Percentiles rank a stretch among this genome's conserved stretches.
Evolutionary conservation across 2,797 vertebrate genomes (phyloP).

Genomic region (Gallinago stenura): DNA sequence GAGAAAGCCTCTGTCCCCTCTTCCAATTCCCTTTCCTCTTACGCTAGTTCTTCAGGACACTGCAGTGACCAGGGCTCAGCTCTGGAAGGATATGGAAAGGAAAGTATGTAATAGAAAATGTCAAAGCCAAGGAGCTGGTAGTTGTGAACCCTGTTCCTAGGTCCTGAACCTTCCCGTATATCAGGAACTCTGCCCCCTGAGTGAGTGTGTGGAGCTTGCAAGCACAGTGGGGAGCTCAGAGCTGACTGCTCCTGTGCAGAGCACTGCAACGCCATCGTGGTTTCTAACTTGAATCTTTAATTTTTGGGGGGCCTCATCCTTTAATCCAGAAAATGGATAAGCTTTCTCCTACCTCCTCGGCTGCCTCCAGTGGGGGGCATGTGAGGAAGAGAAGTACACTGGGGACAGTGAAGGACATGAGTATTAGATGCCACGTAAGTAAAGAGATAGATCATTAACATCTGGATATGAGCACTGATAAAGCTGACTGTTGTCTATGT

Average conservation of each 20-base stretch:
- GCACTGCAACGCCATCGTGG: not conserved
- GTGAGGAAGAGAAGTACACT: not conserved
- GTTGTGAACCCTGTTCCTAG: not conserved
- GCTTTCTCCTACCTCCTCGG: not conserved
- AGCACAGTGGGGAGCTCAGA: not conserved
- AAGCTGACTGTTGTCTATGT: conserved; percentile 34
- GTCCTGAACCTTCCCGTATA: not conserved
- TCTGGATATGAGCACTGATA: conserved; percentile 11
- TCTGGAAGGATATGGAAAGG: not conserved
- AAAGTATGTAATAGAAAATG: not conserved
- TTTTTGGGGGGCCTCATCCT: not conserved
- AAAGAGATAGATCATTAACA: conserved; percentile 33
- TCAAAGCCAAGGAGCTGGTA: not conserved
- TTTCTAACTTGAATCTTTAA: not conserved
- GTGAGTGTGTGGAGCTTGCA: not conserved
- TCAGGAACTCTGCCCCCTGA: not conserved
- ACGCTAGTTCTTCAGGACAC: not conserved
- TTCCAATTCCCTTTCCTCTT: not conserved
- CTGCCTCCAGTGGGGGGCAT: not conserved
- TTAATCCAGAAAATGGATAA: not conserved
- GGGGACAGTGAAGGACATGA: not conserved
- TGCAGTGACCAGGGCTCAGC: not conserved
- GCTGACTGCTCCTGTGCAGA: not conserved
- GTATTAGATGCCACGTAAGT: not conserved
- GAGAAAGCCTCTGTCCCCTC: not conserved